Base-by-base conservation (phyloP, 35 echinoderm and acorn worm species). In the Holothuria glaberrima region DNA sequence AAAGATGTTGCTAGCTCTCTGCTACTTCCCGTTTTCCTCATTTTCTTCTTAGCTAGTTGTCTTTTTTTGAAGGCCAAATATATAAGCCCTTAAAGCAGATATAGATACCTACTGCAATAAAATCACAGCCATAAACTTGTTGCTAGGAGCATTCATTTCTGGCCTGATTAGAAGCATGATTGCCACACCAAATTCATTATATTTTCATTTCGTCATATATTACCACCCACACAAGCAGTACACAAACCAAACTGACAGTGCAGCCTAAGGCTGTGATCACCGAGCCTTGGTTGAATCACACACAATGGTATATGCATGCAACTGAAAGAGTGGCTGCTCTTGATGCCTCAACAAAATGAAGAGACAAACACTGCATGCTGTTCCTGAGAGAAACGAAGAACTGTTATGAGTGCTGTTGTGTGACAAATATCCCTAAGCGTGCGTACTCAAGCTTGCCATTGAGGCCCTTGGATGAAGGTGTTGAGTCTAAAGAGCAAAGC, bases 201-300 rank as follows among this genome's bases (percentile, higher is more conserved):
- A 48, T 78, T 78, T 78, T 78, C 74, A 78, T 78, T 78, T 78
- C 38, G 50, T 69, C 22, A 33, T 69, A 78, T 48, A 48, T 48
- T 50, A 50, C 27, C 27, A 78, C 74, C 70, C 20, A 74, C 70
- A 74, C 70, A 33, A 71, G 30, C 20, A 74, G 70, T 48, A 78
- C 74, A 48, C 74, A 48, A 78, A 48, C 35, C 35, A 78, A 78
- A n/a, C 74, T 78, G 74, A 73, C 69, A 73, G 69, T 13, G 30
- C 38, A 48, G 74, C 74, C 74, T 78, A 78, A 38, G 44, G 74
- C 74, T 48, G 50, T 48, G 44, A 45, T 78, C 74, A 48, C 12
- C 74, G 38, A 78, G 74, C 44, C 74, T 78, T 78, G 74, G 38
- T 78, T 78, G 31, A 78, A 78, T 78, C 74, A 78, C 45, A 78